Evolutionary conservation across 2,113 vertebrate species (phyloP), one percentile per base, ranked within the genome.

Genomic region (Crotophaga sulcirostris): DNA sequence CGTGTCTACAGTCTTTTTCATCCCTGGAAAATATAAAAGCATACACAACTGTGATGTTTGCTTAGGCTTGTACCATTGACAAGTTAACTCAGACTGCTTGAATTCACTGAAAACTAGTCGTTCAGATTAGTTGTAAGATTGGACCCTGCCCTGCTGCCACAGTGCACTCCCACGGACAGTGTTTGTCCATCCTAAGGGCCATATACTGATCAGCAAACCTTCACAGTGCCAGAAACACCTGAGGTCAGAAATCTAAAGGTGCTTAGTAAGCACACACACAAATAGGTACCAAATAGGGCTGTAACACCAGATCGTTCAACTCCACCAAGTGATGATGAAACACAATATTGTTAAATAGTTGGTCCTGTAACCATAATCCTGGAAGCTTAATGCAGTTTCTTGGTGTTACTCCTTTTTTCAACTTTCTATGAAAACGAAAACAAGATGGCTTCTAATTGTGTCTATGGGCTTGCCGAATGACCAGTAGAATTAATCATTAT

Each of bases 401-500:
- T 81, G 9, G 4, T 4, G 79, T 78, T 93, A 74, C 5, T 44
- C 1, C 7, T 51, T 83, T 91, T 94, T 87, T 86, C 44, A 55
- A 62, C 45, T 60, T 85, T 11, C 14, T 95, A 34, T 66, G 51
- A 62, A 88, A 85, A 74, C 0, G 4, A 11, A 88, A 94, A 73
- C 93, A 67, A 86, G 38, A 75, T 16, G 15, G 3, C 26, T 89
- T 10, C 8, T 89, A 52, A 28, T 51, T 56, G 18, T 40, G 25
- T 63, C 1, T 0, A 18, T 60, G 18, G 72, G 38, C 82, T 97
- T 95, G 75, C 87, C 95, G 89, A 96, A 96, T 95, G 87, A 96
- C 94, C 93, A 59, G 70, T 87, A 96, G 80, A 93, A 42, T 87
- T 97, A 49, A 66, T 89, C 91, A 94, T 82, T 87, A 79, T 77